phyloP scores from a whole-genome alignment of 2,113 vertebrate species.

The Pomatostomus ruficeps region DNA sequence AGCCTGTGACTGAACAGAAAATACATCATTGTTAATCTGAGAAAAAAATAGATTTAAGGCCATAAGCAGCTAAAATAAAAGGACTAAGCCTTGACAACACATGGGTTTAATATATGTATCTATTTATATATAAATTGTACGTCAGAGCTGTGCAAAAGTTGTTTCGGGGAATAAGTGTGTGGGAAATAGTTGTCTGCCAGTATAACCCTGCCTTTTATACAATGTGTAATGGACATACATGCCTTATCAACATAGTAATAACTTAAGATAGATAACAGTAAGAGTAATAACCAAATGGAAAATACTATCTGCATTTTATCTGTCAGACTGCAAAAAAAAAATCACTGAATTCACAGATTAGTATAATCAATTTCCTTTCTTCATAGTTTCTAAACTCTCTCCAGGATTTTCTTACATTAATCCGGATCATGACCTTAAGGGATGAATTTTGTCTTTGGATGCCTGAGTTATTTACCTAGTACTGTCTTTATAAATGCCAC shows the following conservation, averaged over 20 bases:
- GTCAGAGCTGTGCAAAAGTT: not conserved
- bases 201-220: not conserved
- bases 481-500: not conserved
- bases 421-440: not conserved
- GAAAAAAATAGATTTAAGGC: not conserved
- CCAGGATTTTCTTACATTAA: not conserved
- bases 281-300: not conserved
- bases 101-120: not conserved
- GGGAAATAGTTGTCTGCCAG: not conserved
- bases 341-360: not conserved
- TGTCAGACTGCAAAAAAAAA: not conserved
- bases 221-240: not conserved
- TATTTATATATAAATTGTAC: not conserved
- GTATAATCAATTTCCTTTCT: not conserved
- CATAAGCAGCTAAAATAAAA: not conserved
- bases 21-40: not conserved
- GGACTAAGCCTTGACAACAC: not conserved
- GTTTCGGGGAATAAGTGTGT: not conserved
- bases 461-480: not conserved
- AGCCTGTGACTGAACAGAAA: not conserved
- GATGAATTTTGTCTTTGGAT: conserved; percentile 7
- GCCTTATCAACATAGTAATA: not conserved
- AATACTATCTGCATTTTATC: not conserved
- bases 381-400: not conserved
- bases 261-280: not conserved